These are phyloP conservation scores for Panorpa germanica DNA, from an alignment of 2,888 invertebrate genomes.

Conservation along the genomic window DNA sequence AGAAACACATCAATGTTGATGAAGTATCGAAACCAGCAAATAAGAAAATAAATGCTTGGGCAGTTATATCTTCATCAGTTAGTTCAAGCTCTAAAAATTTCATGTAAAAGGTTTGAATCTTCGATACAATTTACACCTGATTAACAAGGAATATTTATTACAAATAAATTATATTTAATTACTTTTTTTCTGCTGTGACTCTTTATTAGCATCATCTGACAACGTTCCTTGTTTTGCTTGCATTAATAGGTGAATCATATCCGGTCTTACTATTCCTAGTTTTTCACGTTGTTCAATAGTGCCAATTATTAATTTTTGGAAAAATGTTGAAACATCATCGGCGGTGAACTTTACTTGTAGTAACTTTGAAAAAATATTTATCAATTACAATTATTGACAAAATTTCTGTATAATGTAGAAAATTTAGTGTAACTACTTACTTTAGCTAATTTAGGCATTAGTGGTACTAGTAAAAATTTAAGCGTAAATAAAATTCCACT, in stretches of 20 bases:
- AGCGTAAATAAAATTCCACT: no score
- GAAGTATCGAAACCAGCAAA: constrained; percentile 28
- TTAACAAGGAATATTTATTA: no score
- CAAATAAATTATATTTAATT: no score
- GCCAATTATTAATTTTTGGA: constrained; percentile 15
- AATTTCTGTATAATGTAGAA: no score
- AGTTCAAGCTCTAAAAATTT: no score
- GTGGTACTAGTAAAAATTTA: no score
- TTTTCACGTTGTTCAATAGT: constrained; percentile 27
- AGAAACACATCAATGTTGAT: constrained; percentile 22
- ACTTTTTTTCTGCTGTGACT: no score
- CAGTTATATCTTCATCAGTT: constrained; percentile 23
- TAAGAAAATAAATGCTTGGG: constrained; percentile 29
- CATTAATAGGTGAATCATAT: constrained; percentile 37
- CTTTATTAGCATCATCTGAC: constrained; percentile 1
- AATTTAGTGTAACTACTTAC: no score
- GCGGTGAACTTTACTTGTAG: constrained; percentile 14
- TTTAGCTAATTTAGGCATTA: no score
- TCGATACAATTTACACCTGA: no score
- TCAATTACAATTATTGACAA: no score
- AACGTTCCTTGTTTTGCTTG: constrained; percentile 19
- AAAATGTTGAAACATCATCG: constrained; percentile 13
- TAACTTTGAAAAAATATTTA: constrained; percentile 10
- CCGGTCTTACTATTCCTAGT: constrained; percentile 28
- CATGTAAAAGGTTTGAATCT: no score